Base-by-base conservation (phyloP, 2,113 vertebrate species). In the Ictalurus furcatus region DNA sequence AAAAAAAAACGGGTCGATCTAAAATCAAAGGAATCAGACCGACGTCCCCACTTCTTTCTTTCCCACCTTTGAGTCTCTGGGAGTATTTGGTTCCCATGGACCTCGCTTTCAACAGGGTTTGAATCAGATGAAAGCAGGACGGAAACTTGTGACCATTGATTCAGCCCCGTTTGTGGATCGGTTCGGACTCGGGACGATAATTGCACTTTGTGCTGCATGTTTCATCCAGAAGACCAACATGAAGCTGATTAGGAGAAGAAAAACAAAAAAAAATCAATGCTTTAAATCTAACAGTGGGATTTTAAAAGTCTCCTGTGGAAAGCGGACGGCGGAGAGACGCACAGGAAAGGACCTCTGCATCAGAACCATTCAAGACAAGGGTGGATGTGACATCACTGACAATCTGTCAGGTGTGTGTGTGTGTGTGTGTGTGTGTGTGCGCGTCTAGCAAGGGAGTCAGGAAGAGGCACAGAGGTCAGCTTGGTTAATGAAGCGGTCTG, bases 381-480 rank as follows among this genome's bases (percentile, higher is more conserved):
- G 2, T 14, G 34, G 28, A 44, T 52, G 34, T 23, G 6, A 88
- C 56, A 54, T 1, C 9, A 30, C 80, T 74, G 63, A 73, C 87
- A 67, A 14, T 23, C n/a, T 71, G 52, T 67, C 74, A 63, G 85
- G 28, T 87, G 80, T 52, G 73, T 65, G 63, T 85, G 86, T 71
- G 59, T 63, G 58, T 85, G 37, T 37, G 65, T 40, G 17, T 82
- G 65, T 65, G 9, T 52, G 44, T 52, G 78, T 17, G 86, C 71
- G 61, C 19, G 59, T 9, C 6, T 48, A 40, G 69, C 54, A 59
- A n/a, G 71, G 52, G 56, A 40, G 30, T 44, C 34, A 5, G 25
- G 34, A 61, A 25, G 63, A 92, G 88, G 92, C n/a, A 78, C 92
- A 91, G 85, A 89, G 94, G 93, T 94, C 93, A 90, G 82, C 63